phyloP scores from a whole-genome alignment of 2,113 vertebrate genomes.

The Mus pahari region DNA sequence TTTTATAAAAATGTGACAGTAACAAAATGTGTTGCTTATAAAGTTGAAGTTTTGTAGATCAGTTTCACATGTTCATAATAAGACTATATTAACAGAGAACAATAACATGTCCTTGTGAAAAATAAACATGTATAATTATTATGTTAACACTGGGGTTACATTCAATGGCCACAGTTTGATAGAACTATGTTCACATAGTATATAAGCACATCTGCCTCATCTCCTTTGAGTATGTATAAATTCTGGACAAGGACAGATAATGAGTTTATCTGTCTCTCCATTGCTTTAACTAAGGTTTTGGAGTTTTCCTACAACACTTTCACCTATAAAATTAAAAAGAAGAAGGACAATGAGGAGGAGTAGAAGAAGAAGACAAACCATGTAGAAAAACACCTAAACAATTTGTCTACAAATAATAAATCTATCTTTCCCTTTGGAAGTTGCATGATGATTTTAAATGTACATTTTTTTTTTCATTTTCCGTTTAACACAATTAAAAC shows the following conservation, averaged over 20 bases:
- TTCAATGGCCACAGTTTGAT: neutral
- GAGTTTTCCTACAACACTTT: neutral
- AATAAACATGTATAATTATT: neutral
- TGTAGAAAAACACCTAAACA: no score
- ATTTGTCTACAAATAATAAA: no score
- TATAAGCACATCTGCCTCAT: neutral
- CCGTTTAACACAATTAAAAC: no score
- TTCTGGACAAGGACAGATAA: neutral
- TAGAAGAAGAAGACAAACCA: no score
- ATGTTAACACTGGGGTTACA: neutral
- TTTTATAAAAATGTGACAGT: neutral
- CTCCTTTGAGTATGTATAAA: neutral
- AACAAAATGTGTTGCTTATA: neutral
- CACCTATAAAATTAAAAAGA: neutral
- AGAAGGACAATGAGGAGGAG: no score
- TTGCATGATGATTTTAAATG: no score
- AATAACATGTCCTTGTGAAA: neutral
- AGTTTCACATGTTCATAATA: accelerated
- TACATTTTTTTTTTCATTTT: no score
- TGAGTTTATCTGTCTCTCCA: neutral
- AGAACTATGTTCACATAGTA: neutral
- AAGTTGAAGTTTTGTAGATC: accelerated
- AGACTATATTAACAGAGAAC: neutral
- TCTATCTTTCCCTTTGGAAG: no score
- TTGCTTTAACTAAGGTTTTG: neutral